Percentiles rank a stretch among this genome's conserved stretches.
Conservation (phyloP, 2,113 vertebrate species). For the Percina caprodes region DNA sequence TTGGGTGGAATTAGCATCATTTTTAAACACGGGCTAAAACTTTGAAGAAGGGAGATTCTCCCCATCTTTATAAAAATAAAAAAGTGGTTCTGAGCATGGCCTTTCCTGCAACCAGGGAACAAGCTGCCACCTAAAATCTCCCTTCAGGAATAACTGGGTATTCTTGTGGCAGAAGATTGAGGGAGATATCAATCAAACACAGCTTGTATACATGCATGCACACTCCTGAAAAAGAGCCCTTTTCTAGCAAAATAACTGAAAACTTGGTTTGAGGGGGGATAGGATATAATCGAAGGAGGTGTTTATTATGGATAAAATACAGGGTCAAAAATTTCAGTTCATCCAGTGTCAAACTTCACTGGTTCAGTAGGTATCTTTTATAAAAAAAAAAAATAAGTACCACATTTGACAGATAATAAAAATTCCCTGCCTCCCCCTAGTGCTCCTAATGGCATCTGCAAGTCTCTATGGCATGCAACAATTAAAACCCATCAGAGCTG, state of each 20-base stretch:
- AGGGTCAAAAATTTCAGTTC: neutral
- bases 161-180: neutral
- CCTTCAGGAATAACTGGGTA: neutral
- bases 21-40: slow-evolving; percentile 1
- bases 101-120: neutral
- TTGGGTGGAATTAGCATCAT: neutral
- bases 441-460: no score
- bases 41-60: neutral
- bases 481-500: no score
- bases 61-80: neutral
- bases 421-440: no score
- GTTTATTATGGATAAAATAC: neutral
- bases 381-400: no score
- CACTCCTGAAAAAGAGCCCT: neutral
- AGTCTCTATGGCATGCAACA: no score
- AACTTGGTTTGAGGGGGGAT: neutral
- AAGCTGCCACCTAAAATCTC: neutral
- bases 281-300: neutral
- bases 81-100: neutral
- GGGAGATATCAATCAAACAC: neutral
- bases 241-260: neutral
- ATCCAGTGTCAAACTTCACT: no score
- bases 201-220: no score
- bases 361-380: no score
- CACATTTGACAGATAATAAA: no score